phyloP scores from a whole-genome alignment of 2,113 vertebrate genomes.

The Psephotus haematonotus region DNA sequence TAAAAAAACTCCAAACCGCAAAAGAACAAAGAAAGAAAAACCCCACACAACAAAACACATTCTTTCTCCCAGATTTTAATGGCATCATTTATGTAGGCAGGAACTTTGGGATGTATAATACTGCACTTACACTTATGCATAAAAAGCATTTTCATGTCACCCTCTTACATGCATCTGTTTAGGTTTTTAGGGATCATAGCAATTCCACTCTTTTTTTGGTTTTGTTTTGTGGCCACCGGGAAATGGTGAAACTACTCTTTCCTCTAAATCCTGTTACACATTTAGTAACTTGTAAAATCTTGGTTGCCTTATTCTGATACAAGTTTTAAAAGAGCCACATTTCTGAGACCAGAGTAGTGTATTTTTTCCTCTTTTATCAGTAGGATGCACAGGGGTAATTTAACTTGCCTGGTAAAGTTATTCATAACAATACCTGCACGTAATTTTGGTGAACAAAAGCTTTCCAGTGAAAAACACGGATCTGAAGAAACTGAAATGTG shows the following conservation, averaged over 20 bases:
- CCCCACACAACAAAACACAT: background rate
- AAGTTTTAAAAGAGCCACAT: background rate
- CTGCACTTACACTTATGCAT: background rate
- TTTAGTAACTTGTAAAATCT: slow-evolving; percentile 22
- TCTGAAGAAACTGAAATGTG: background rate
- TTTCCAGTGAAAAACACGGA: background rate
- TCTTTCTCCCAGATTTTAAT: background rate
- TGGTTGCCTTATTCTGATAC: background rate
- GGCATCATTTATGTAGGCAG: background rate
- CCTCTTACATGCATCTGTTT: background rate
- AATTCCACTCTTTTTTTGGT: background rate
- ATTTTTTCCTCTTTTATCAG: background rate
- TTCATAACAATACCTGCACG: background rate
- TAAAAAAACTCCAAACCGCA: background rate
- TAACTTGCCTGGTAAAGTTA: background rate
- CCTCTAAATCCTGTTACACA: slow-evolving; percentile 28
- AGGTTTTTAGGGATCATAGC: background rate
- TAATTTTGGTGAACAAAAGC: background rate
- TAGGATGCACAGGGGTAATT: background rate
- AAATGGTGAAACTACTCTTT: background rate
- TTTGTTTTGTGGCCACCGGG: background rate
- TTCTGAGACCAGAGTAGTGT: background rate
- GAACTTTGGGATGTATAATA: background rate
- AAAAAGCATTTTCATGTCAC: background rate
- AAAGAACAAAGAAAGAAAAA: background rate